These are phyloP conservation scores for Halocaridina rubra DNA, from an alignment of 2,888 invertebrate genomes.

Conservation along the genomic window DNA sequence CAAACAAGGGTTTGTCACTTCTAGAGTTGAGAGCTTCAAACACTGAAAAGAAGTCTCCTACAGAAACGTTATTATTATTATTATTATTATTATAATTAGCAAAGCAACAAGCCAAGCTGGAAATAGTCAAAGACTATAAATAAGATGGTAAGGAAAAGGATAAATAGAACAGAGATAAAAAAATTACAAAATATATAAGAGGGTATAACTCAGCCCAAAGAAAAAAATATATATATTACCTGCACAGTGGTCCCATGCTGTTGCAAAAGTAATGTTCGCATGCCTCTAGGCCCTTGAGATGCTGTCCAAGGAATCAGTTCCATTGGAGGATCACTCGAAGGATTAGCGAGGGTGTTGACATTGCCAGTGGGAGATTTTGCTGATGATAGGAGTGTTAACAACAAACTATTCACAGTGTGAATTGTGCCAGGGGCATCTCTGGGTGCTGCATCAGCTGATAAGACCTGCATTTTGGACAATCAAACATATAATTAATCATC, in stretches of 20 bases:
- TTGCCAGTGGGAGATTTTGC: conserved; percentile 70
- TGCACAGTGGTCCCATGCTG: conserved; percentile 65
- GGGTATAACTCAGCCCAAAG: too few species aligned
- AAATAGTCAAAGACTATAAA: too few species aligned
- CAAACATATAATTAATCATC: not conserved
- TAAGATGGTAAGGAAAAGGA: too few species aligned
- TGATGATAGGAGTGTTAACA: conserved; percentile 66
- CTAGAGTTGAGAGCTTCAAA: too few species aligned
- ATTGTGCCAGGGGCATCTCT: conserved; percentile 58
- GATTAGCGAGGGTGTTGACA: not conserved
- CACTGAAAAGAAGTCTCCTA: too few species aligned
- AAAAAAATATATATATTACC: too few species aligned
- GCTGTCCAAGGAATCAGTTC: conserved; percentile 83
- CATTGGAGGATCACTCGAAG: conserved; percentile 9
- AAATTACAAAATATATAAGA: too few species aligned
- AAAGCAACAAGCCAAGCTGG: too few species aligned
- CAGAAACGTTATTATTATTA: too few species aligned
- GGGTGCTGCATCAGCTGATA: conserved; percentile 61
- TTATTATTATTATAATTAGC: too few species aligned
- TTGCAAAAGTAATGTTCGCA: conserved; percentile 67
- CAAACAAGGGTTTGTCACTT: too few species aligned
- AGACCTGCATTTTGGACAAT: conserved; percentile 13
- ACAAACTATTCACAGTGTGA: conserved; percentile 46
- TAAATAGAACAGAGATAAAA: too few species aligned
- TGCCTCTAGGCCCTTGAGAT: conserved; percentile 73